These are phyloP conservation scores for Morelia viridis DNA, from an alignment of 2,797 vertebrate genomes.

Conservation along the genomic window DNA sequence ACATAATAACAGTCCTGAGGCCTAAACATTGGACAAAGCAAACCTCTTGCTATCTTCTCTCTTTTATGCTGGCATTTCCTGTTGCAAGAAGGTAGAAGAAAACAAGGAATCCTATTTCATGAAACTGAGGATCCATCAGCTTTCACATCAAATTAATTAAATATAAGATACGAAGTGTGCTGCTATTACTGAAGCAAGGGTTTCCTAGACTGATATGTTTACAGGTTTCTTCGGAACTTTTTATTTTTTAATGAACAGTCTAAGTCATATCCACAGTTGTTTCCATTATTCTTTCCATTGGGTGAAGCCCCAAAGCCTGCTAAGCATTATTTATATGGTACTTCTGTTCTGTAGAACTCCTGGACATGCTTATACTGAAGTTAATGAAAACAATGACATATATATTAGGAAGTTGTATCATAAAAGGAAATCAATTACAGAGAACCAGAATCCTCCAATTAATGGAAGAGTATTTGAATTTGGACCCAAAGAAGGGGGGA, in stretches of 20 bases:
- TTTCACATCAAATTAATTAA: background rate
- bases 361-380: background rate
- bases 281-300: constrained; percentile 12
- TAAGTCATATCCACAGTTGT: background rate
- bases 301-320: background rate
- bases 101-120: background rate
- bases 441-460: constrained; percentile 11
- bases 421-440: background rate
- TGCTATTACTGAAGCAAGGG: background rate
- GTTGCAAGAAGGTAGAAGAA: background rate
- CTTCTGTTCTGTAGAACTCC: constrained; percentile 19
- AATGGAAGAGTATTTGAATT: constrained; percentile 6
- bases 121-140: background rate
- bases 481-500: too few relatives aligned
- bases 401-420: background rate
- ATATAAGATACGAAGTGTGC: background rate
- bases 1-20: background rate
- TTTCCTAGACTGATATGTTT: background rate
- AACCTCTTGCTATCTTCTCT: background rate
- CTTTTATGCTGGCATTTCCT: background rate
- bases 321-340: background rate
- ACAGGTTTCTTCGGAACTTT: background rate
- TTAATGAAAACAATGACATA: constrained; percentile 6
- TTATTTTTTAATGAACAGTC: background rate
- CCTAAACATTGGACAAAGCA: background rate